Evolutionary conservation across 2,888 invertebrate genomes (phyloP).

Genomic region (Synanthedon vespiformis): DNA sequence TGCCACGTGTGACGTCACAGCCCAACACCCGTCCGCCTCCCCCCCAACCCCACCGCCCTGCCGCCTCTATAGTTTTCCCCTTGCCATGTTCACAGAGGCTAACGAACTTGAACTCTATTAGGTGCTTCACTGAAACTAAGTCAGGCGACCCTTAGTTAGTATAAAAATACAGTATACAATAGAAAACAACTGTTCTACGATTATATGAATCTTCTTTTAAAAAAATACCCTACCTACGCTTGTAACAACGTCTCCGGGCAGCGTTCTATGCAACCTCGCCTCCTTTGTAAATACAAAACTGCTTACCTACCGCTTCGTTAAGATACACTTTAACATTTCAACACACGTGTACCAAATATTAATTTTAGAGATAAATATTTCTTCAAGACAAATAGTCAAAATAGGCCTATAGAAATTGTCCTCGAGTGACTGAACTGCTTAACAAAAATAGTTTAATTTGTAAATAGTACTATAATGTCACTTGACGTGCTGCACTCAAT

Average conservation of each 20-base stretch:
- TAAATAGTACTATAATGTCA: not conserved
- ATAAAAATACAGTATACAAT: slow-evolving; percentile 24
- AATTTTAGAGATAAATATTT: slow-evolving; percentile 30
- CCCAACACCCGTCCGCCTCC: slow-evolving; percentile 8
- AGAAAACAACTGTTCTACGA: slow-evolving; percentile 1
- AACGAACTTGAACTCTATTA: slow-evolving; percentile 14
- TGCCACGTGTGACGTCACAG: slow-evolving; percentile 37
- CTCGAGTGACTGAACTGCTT: not conserved
- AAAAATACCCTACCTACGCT: slow-evolving; percentile 22
- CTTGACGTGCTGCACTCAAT: too few relatives aligned
- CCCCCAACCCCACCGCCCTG: slow-evolving; percentile 14
- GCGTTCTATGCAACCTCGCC: slow-evolving; percentile 8
- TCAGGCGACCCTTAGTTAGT: slow-evolving; percentile 24
- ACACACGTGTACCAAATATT: slow-evolving; percentile 28
- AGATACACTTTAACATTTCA: slow-evolving; percentile 50
- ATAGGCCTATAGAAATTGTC: slow-evolving; percentile 35
- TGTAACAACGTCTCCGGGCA: slow-evolving; percentile 30
- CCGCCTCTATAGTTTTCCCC: slow-evolving; percentile 4
- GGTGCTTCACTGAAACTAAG: slow-evolving; percentile 21
- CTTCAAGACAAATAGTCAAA: slow-evolving; percentile 27
- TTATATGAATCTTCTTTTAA: slow-evolving; percentile 5
- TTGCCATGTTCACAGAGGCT: slow-evolving; percentile 5
- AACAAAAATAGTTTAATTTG: not conserved
- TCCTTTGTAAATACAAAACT: slow-evolving; percentile 49
- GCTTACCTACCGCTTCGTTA: slow-evolving; percentile 47